Percentiles rank a stretch among this genome's conserved stretches.
phyloP scores from a whole-genome alignment of 2,888 invertebrate genomes.

The Heliconius erato region DNA sequence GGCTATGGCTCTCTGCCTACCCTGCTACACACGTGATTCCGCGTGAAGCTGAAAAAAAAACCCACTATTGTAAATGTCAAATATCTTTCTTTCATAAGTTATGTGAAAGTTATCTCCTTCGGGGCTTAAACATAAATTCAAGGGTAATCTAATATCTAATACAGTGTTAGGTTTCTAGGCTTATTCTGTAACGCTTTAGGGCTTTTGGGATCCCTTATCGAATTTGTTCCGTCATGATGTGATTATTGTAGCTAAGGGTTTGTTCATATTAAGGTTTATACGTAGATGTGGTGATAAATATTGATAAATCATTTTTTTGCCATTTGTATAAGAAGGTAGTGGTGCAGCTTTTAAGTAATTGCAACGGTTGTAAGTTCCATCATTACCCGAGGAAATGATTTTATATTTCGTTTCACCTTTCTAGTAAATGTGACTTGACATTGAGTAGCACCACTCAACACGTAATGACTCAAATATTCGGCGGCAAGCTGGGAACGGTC shows the following conservation, averaged over 20 bases:
- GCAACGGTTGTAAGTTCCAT: no score
- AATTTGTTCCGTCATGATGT: conserved; percentile 29
- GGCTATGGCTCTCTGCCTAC: no score
- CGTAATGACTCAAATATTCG: no score
- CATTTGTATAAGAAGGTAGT: no score
- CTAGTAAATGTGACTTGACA: no score
- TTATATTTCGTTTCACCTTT: no score
- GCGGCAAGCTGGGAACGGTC: no score
- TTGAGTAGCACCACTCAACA: no score
- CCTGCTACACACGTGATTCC: no score
- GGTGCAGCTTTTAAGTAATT: no score
- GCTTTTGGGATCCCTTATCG: conserved; percentile 31
- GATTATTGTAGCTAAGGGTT: conserved; percentile 16
- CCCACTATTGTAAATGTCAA: neutral
- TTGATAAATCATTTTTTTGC: no score
- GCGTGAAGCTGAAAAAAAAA: neutral
- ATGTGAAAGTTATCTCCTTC: conserved; percentile 17
- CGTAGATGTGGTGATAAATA: neutral
- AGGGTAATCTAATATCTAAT: conserved; percentile 21
- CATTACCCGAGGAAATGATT: no score
- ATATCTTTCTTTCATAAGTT: conserved; percentile 21
- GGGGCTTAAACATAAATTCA: conserved; percentile 7
- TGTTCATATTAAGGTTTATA: neutral
- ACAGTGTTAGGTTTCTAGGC: conserved; percentile 10
- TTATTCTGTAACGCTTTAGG: conserved; percentile 28